These are phyloP conservation scores for Cheilosia scutellata DNA, from an alignment of 2,888 invertebrate genomes.

Conservation along the genomic window DNA sequence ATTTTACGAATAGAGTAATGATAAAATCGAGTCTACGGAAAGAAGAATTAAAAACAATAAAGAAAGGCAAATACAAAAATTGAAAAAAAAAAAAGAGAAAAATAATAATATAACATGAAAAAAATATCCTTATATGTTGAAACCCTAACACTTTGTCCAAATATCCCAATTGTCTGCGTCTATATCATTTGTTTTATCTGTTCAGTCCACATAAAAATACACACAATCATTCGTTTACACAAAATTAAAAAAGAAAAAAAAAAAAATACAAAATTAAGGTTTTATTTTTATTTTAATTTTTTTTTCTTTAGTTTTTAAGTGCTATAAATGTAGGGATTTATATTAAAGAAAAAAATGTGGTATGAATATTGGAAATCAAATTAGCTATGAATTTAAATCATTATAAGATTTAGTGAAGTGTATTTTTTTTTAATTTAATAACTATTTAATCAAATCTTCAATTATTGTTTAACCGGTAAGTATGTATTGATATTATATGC, in stretches of 20 bases:
- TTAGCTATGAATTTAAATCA: background rate
- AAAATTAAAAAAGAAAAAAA: slow-evolving; percentile 76
- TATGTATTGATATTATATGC: too few relatives aligned
- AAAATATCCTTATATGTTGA: slow-evolving; percentile 82
- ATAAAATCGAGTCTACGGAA: slow-evolving; percentile 24
- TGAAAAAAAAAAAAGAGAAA: slow-evolving; percentile 63
- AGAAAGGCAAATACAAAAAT: slow-evolving; percentile 46
- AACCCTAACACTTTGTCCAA: slow-evolving; percentile 86
- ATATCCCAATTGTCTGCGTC: slow-evolving; percentile 92
- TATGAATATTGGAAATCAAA: slow-evolving; percentile 33
- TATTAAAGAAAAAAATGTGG: slow-evolving; percentile 38
- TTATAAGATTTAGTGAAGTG: background rate
- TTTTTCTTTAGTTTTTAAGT: slow-evolving; percentile 52
- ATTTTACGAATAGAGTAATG: slow-evolving; percentile 76
- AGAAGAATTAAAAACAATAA: slow-evolving; percentile 24
- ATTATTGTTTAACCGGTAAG: too few relatives aligned
- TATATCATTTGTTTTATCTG: slow-evolving; percentile 88
- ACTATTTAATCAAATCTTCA: too few relatives aligned
- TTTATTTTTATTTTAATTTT: slow-evolving; percentile 56
- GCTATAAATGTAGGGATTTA: slow-evolving; percentile 24
- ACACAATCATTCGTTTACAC: slow-evolving; percentile 79
- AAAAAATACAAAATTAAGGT: slow-evolving; percentile 67
- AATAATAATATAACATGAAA: slow-evolving; percentile 73
- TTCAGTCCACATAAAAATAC: slow-evolving; percentile 81
- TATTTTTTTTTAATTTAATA: too few relatives aligned